Conservation (phyloP, 2,113 vertebrate species). For the Myrmecophaga tridactyla region DNA sequence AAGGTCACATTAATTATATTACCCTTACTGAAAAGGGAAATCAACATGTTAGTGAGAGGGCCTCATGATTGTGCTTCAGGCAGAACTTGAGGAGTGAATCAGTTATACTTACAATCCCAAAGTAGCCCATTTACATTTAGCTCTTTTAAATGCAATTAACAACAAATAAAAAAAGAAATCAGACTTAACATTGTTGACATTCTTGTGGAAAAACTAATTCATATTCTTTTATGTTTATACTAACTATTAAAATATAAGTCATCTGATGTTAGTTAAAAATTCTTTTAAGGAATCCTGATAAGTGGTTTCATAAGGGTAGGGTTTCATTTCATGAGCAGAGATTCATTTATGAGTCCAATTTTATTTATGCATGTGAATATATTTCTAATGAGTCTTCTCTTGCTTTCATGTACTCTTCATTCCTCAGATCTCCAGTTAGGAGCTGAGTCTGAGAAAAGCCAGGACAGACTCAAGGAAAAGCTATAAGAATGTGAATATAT, state of each 20-base stretch:
- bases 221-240: neutral
- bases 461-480: neutral
- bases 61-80: slow-evolving; percentile 70
- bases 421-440: neutral
- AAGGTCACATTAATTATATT: slow-evolving; percentile 87
- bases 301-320: neutral
- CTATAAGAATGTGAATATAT: neutral
- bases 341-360: slow-evolving; percentile 21
- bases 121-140: slow-evolving; percentile 24
- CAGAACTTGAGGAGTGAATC: slow-evolving; percentile 62
- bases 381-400: neutral
- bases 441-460: neutral
- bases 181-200: neutral
- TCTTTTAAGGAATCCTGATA: neutral
- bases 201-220: neutral
- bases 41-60: slow-evolving; percentile 81
- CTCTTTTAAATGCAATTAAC: neutral
- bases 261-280: neutral
- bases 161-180: neutral
- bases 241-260: neutral
- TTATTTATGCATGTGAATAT: neutral
- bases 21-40: slow-evolving; percentile 81
- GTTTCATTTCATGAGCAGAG: neutral
- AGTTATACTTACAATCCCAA: slow-evolving; percentile 47
- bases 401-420: neutral